Base-by-base conservation (phyloP, 2,113 vertebrate species). In the Halcyon senegalensis region DNA sequence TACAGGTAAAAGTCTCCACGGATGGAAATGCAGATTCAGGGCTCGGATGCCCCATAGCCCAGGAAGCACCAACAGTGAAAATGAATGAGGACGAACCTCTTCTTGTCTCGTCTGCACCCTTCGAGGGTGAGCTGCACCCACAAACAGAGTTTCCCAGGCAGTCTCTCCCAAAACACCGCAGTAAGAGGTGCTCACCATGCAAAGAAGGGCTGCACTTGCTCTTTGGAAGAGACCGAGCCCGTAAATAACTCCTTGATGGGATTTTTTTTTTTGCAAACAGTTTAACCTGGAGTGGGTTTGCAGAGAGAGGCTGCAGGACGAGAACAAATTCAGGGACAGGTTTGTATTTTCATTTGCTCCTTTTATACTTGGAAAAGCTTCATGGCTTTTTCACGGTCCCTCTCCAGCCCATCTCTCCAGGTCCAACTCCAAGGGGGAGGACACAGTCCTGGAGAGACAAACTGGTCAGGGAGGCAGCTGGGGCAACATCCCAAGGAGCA, bases 141-240 rank as follows among this genome's bases (percentile, higher is more conserved):
- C 33, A 59, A 18, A 43, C 25, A 4, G 50, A 41, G 43, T 14
- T 21, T 27, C 3, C 23, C 31, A 46, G 28, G 56, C 43, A 78
- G 33, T 5, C 25, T 64, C 27, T 62, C 60, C 79, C 66, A 24
- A 21, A 59, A 13, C 62, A n/a, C 41, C 0, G 1, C 0, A 2
- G 1, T 2, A 33, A 62, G 84, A n/a, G 60, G 53, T 9, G 24
- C 50, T 43, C 75, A 7, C 7, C 64, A 6, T 1, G 4, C 9
- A 10, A 9, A 35, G 58, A 25, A 62, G 17, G 63, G 58, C 63
- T 56, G 53, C 0, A 3, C 46, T 48, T 7, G 53, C 53, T 59
- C 41, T 18, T 16, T 59, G 73, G 37, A 39, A 74, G 64, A 43
- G 10, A 28, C 16, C 1, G 21, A 90, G 44, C 53, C 39, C 67